Conservation (phyloP, 2,113 vertebrate genomes). For the Salvator merianae region DNA sequence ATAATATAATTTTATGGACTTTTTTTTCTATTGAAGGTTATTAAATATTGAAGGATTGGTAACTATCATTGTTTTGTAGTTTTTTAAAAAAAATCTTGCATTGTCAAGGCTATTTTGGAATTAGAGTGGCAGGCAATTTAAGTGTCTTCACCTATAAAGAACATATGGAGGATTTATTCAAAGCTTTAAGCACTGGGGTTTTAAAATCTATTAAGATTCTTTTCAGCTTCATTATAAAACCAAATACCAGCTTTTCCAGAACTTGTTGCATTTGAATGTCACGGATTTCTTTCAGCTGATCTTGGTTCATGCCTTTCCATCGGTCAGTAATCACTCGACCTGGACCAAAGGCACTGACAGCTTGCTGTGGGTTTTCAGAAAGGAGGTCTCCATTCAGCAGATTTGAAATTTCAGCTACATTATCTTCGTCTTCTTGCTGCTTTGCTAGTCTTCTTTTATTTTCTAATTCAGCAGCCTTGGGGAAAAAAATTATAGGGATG, state of each 20-base stretch:
- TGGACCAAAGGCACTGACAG: slow-evolving; percentile 60
- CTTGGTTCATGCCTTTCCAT: slow-evolving; percentile 78
- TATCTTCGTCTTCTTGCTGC: slow-evolving; percentile 67
- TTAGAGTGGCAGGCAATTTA: background rate
- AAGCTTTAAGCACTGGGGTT: background rate
- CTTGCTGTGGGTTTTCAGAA: slow-evolving; percentile 68
- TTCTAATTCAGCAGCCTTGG: slow-evolving; percentile 71
- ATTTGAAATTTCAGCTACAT: slow-evolving; percentile 72
- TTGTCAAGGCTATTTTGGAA: background rate
- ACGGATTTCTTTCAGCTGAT: slow-evolving; percentile 72
- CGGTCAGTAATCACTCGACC: slow-evolving; percentile 68
- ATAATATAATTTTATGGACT: background rate
- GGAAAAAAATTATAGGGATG: background rate
- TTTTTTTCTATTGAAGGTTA: background rate
- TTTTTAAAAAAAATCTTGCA: background rate
- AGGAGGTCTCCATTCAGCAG: slow-evolving; percentile 73
- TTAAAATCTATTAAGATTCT: background rate
- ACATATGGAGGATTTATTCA: background rate
- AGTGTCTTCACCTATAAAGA: too few relatives aligned
- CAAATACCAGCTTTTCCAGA: slow-evolving; percentile 80
- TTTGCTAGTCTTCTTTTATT: slow-evolving; percentile 66
- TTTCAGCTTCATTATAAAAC: background rate
- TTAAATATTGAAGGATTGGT: too few relatives aligned
- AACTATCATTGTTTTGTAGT: background rate
- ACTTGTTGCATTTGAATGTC: slow-evolving; percentile 79